Conservation (phyloP, 2,797 vertebrate species). For the Arrhamphus sclerolepis region DNA sequence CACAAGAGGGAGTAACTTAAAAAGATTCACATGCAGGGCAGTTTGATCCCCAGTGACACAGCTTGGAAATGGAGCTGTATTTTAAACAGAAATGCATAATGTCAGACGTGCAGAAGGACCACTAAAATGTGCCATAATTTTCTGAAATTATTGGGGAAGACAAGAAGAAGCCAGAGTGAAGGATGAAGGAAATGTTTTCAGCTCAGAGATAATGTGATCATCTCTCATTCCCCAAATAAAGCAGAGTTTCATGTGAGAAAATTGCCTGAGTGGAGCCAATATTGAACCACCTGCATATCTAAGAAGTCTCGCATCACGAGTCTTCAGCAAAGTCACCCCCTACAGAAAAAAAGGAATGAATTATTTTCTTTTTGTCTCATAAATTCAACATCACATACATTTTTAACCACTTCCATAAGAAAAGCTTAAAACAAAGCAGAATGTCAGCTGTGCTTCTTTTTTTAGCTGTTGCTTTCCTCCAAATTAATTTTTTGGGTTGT, state of each 20-base stretch:
- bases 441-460: constrained; percentile 5
- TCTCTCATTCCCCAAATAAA: constrained; percentile 21
- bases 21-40: constrained; percentile 20
- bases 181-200: constrained; percentile 18
- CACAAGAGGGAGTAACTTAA: constrained; percentile 23
- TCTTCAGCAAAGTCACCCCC: constrained; percentile 31
- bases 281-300: constrained; percentile 27
- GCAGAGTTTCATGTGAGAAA: constrained; percentile 18
- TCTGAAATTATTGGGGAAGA: constrained; percentile 7
- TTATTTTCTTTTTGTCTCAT: constrained; percentile 17
- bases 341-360: constrained; percentile 16
- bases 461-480: neutral
- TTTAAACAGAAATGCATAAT: constrained; percentile 7
- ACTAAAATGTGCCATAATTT: constrained; percentile 22
- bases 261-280: constrained; percentile 16
- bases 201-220: constrained; percentile 6
- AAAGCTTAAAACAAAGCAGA: constrained; percentile 30
- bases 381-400: constrained; percentile 28
- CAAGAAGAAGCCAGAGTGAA: constrained; percentile 7
- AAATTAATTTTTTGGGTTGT: constrained; percentile 23
- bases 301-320: constrained; percentile 21
- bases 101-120: constrained; percentile 20
- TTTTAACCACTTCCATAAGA: constrained; percentile 32
- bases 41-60: constrained; percentile 20
- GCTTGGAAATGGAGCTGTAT: constrained; percentile 12